Conservation (phyloP, 2,113 vertebrate species). For the Rhizomys pruinosus region DNA sequence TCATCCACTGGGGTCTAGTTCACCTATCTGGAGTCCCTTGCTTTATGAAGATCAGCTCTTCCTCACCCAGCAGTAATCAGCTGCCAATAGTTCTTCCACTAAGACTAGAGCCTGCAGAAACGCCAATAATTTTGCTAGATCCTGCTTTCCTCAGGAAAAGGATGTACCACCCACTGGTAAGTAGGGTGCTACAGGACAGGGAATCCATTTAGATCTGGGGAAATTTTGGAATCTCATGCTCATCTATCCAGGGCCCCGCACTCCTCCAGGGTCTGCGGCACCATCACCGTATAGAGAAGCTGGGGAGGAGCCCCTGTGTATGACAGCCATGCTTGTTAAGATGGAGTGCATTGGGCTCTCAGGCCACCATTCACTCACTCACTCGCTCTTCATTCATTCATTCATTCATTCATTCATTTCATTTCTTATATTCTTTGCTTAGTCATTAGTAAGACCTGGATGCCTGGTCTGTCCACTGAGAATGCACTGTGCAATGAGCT, state of each 20-base stretch:
- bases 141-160: neutral
- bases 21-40: too few species aligned
- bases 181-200: too few species aligned
- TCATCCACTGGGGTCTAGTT: too few species aligned
- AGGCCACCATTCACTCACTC: too few species aligned
- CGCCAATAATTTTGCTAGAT: neutral
- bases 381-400: too few species aligned
- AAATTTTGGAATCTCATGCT: accelerated
- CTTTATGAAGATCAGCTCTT: too few species aligned
- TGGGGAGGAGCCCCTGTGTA: too few species aligned
- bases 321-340: neutral
- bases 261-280: neutral
- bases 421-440: neutral
- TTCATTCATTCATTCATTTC: neutral
- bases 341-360: neutral
- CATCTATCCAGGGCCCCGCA: neutral
- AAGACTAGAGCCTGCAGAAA: too few species aligned
- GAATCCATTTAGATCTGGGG: neutral
- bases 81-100: too few species aligned
- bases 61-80: too few species aligned
- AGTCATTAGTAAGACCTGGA: neutral
- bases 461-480: neutral
- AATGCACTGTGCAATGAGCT: neutral
- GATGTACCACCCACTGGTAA: neutral
- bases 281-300: neutral